Conservation (phyloP, 2,113 vertebrate species). For the Morphnarchus princeps region DNA sequence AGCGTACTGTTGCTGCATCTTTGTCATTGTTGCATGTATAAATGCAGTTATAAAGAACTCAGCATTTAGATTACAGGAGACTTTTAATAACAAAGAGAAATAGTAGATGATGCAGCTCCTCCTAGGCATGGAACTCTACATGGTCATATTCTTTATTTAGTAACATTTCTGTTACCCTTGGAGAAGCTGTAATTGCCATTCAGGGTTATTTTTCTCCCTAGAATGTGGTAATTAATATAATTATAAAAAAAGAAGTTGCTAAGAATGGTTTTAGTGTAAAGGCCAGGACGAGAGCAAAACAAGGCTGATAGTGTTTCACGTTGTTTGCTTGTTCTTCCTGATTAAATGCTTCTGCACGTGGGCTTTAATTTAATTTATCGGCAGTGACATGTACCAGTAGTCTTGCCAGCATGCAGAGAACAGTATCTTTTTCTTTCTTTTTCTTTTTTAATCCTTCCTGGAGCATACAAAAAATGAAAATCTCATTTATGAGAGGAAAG, state of each 20-base stretch:
- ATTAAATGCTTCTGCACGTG: conserved; percentile 42
- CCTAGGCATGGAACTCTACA: not conserved
- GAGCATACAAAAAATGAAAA: not conserved
- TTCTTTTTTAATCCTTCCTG: not conserved
- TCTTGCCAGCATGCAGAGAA: conserved; percentile 13
- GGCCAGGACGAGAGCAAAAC: not conserved
- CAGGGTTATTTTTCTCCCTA: conserved; percentile 5
- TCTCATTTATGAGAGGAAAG: not conserved
- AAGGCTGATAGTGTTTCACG: conserved; percentile 37
- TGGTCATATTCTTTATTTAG: not conserved
- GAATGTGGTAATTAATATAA: conserved; percentile 26
- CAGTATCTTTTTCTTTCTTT: not conserved
- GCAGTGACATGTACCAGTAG: not conserved
- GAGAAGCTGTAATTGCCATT: not conserved
- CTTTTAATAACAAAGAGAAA: not conserved
- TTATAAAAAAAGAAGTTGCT: not conserved
- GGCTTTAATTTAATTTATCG: conserved; percentile 60
- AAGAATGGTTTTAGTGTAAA: not conserved
- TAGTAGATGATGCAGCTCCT: not conserved
- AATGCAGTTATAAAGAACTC: not conserved
- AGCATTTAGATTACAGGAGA: not conserved
- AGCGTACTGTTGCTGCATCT: not conserved
- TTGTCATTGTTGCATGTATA: not conserved
- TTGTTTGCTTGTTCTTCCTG: conserved; percentile 27
- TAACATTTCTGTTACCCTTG: not conserved